phyloP scores from a whole-genome alignment of 2,888 invertebrate genomes.

The Eutolmus rufibarbis region DNA sequence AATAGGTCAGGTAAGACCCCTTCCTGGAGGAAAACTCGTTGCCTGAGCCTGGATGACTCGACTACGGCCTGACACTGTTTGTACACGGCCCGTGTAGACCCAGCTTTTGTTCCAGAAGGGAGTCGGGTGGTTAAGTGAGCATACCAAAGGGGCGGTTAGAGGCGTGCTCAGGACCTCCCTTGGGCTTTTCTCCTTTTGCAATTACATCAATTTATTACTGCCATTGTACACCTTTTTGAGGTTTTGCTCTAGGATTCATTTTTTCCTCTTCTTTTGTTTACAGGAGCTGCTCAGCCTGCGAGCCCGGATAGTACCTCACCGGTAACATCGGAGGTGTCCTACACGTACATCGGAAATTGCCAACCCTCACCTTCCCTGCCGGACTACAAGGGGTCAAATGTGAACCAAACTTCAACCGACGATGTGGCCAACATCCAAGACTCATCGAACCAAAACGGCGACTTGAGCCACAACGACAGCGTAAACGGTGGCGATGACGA shows the following conservation, averaged over 20 bases:
- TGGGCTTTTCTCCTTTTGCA: constrained; percentile 7
- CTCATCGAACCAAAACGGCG: constrained; percentile 40
- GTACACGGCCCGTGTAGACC: not conserved
- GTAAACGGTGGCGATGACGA: constrained; percentile 64
- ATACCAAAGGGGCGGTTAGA: constrained; percentile 12
- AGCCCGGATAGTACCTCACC: constrained; percentile 89
- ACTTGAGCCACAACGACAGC: constrained; percentile 51
- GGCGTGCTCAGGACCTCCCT: constrained; percentile 22
- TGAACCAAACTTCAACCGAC: constrained; percentile 53
- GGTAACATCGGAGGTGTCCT: constrained; percentile 77
- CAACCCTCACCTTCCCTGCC: constrained; percentile 59
- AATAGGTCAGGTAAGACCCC: constrained; percentile 7
- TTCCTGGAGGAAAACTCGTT: not conserved
- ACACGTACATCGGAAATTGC: constrained; percentile 60
- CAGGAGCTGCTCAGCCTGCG: constrained; percentile 72
- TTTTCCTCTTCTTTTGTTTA: constrained; percentile 48
- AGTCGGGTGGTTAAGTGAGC: constrained; percentile 19
- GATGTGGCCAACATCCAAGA: constrained; percentile 56
- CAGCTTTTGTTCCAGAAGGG: not conserved
- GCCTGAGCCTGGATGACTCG: not conserved
- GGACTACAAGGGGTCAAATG: constrained; percentile 59
- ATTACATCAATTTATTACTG: constrained; percentile 10
- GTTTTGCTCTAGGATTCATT: not conserved
- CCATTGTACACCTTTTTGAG: not conserved
- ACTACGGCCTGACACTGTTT: not conserved